Percentiles rank a stretch among this genome's conserved stretches.
Conservation (phyloP, 2,888 invertebrate species). For the Macrophya alboannulata region DNA sequence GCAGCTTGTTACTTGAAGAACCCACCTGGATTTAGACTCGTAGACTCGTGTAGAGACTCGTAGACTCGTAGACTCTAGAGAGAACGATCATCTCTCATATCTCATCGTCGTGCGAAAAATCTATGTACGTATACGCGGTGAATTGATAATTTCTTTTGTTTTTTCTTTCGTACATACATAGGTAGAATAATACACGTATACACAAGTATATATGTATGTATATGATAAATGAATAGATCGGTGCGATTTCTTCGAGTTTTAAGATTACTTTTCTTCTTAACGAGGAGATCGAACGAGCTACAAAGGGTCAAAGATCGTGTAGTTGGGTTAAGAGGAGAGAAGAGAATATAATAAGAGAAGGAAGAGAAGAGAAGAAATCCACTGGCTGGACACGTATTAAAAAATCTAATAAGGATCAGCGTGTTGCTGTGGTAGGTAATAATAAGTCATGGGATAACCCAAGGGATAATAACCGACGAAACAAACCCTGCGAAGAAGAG, state of each 20-base stretch:
- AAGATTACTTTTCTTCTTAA: constrained; percentile 37
- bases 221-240: constrained; percentile 3
- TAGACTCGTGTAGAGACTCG: no score
- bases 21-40: constrained; percentile 61
- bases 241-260: constrained; percentile 2
- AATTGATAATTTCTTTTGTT: neutral
- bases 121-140: neutral
- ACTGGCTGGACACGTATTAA: constrained; percentile 38
- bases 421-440: constrained; percentile 47
- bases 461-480: constrained; percentile 55
- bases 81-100: no score
- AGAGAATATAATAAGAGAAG: neutral
- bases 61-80: neutral
- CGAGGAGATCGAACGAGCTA: constrained; percentile 30
- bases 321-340: neutral
- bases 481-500: constrained; percentile 52
- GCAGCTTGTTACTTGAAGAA: constrained; percentile 78
- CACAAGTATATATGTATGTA: neutral
- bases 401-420: constrained; percentile 51
- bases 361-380: neutral
- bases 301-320: constrained; percentile 48
- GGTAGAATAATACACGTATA: no score
- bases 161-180: neutral
- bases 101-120: neutral
- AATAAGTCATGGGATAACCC: constrained; percentile 54